Evolutionary conservation across 2,888 invertebrate genomes (phyloP), one percentile per base, ranked within the genome.

Genomic region (Blomia tropicalis): DNA sequence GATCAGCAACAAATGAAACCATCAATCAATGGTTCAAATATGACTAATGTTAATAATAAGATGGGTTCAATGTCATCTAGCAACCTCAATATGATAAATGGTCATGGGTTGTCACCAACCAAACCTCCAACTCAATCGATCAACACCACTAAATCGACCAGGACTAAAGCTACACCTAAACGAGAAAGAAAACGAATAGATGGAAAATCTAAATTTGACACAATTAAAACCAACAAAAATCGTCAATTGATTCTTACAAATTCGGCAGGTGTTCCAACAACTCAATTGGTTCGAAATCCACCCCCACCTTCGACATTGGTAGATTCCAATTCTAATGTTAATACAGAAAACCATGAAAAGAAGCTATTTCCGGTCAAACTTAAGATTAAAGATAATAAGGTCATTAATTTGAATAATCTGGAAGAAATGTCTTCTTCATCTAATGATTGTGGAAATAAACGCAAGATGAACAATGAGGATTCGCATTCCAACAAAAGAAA

Each of bases 331-430:
- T 30, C 44, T 44, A 25, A 58, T 22, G 23, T 41, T 19, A 23
- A 4, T 14, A 27, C 43, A 4, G 32, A 59, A 31, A 25, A 19
- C 1, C 27, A 60, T 25, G 56, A 60, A 7, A 56, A 63, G 31
- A 60, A 63, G 32, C 60, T 60, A 23, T 43, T 63, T 29, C 23
- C 43, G n/a, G 27, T 63, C 25, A 63, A 60, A 23, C 43, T 63
- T 22, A 60, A 60, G 22, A 63, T 60, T 25, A 60, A 47, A 43
- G 63, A 63, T 29, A 63, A 60, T 27, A 63, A 60, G 22, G 60
- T 53, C 17, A 32, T 32, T 7, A 53, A 59, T 22, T 56, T 31
- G 22, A 43, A 47, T 27, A 30, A 53, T 22, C 47, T 60, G 27
- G 36, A 54, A n/a, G 51, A 63, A 23, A 43, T 32, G 4, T 58